Percentiles rank a stretch among this genome's conserved stretches.
These are phyloP conservation scores for Sceloporus undulatus DNA, from an alignment of 2,113 vertebrate genomes.

Conservation along the genomic window DNA sequence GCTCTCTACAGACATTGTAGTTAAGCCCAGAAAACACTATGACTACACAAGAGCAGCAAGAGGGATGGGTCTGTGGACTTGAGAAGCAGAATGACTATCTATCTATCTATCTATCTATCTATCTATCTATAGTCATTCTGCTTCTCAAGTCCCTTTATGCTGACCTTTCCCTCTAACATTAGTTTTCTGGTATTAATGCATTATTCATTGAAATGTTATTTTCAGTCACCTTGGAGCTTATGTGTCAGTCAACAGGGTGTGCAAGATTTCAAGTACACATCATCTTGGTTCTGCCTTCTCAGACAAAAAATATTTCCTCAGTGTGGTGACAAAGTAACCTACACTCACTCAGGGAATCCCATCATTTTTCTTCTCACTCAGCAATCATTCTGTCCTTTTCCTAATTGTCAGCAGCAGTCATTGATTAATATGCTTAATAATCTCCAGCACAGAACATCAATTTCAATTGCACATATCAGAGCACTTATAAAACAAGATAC, in stretches of 20 bases:
- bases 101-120: no score
- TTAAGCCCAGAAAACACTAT: neutral
- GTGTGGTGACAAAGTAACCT: neutral
- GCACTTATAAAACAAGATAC: neutral
- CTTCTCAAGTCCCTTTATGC: neutral
- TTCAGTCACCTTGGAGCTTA: neutral
- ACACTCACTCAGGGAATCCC: neutral
- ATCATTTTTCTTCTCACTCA: neutral
- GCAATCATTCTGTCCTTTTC: neutral
- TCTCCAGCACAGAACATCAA: neutral
- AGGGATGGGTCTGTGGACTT: neutral
- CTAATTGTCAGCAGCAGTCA: neutral
- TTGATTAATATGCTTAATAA: neutral
- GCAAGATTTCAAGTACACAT: neutral
- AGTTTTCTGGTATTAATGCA: neutral
- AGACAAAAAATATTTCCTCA: neutral
- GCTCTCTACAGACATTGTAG: neutral
- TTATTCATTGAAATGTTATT: neutral
- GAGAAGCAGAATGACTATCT: neutral
- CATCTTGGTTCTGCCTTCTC: neutral
- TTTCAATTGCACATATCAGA: neutral
- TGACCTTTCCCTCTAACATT: neutral
- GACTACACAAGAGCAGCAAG: neutral
- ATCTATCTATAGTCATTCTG: neutral
- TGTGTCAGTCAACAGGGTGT: no score